Evolutionary conservation across 2,888 invertebrate genomes (phyloP).

Genomic region (Drosophila cognata): DNA sequence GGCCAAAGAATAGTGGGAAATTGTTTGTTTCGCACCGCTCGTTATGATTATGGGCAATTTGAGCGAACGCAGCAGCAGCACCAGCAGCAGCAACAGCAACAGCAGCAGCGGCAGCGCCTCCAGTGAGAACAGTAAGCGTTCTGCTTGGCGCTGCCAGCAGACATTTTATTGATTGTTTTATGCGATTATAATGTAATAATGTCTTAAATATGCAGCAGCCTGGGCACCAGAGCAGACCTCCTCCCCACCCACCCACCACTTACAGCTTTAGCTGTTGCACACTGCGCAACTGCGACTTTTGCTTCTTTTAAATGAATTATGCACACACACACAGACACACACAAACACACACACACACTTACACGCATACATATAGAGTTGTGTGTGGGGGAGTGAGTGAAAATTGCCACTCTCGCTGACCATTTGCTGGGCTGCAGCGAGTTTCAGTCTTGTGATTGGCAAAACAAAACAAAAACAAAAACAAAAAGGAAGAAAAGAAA

Average conservation of each 20-base stretch:
- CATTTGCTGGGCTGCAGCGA: slow-evolving; percentile 58
- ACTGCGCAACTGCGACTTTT: slow-evolving; percentile 73
- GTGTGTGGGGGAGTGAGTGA: slow-evolving; percentile 11
- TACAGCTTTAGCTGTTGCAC: slow-evolving; percentile 27
- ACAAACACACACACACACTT: not conserved
- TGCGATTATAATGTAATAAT: slow-evolving; percentile 82
- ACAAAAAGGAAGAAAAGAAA: not conserved
- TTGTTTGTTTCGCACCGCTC: slow-evolving; percentile 27
- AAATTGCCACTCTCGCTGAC: slow-evolving; percentile 58
- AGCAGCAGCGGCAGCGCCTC: slow-evolving; percentile 17
- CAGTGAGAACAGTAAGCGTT: slow-evolving; percentile 17
- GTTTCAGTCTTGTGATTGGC: slow-evolving; percentile 77
- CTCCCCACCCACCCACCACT: slow-evolving; percentile 7
- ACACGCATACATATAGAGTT: not conserved
- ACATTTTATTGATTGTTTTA: slow-evolving; percentile 83
- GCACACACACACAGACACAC: slow-evolving; percentile 40
- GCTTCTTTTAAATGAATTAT: slow-evolving; percentile 74
- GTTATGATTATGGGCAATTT: not conserved
- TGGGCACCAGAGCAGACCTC: slow-evolving; percentile 19
- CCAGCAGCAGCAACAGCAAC: not conserved
- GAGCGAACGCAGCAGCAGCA: not conserved
- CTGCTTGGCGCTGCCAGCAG: slow-evolving; percentile 49
- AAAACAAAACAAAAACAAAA: slow-evolving; percentile 57
- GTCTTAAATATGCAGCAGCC: slow-evolving; percentile 71
- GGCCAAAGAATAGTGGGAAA: slow-evolving; percentile 78